Conservation (phyloP, 2,888 invertebrate genomes). For the Spilosoma lubricipeda region DNA sequence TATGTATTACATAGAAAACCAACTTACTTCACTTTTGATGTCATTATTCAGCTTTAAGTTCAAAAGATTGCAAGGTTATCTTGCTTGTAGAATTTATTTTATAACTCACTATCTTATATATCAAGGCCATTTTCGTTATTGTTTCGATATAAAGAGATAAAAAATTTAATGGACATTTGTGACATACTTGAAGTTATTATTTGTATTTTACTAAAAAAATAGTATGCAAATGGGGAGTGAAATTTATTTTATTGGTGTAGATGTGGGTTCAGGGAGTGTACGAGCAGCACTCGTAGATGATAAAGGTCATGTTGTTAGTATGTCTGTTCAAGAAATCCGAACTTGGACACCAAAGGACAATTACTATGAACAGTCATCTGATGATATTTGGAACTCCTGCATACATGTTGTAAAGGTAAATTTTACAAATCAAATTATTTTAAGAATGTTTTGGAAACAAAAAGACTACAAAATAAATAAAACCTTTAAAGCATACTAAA, state of each 20-base stretch:
- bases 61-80: conserved; percentile 47
- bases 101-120: conserved; percentile 29
- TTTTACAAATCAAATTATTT: neutral
- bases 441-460: neutral
- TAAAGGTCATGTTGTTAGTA: conserved; percentile 88
- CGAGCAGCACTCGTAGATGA: conserved; percentile 92
- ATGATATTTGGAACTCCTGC: conserved; percentile 94
- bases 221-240: conserved; percentile 53
- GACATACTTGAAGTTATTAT: conserved; percentile 9
- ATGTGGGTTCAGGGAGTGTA: conserved; percentile 97
- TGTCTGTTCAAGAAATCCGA: conserved; percentile 88
- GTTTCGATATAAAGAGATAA: conserved; percentile 17
- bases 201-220: neutral
- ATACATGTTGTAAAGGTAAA: conserved; percentile 91
- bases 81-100: conserved; percentile 8
- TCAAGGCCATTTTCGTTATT: conserved; percentile 40
- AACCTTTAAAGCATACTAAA: neutral
- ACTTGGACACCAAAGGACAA: conserved; percentile 92
- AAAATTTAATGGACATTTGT: neutral
- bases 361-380: conserved; percentile 96
- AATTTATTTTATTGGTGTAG: conserved; percentile 92
- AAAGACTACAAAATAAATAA: neutral
- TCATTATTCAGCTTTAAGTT: conserved; percentile 24
- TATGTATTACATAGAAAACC: neutral
- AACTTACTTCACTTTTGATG: neutral